Conservation (phyloP, 1,140 invertebrate species). For the Papilio glaucus region DNA sequence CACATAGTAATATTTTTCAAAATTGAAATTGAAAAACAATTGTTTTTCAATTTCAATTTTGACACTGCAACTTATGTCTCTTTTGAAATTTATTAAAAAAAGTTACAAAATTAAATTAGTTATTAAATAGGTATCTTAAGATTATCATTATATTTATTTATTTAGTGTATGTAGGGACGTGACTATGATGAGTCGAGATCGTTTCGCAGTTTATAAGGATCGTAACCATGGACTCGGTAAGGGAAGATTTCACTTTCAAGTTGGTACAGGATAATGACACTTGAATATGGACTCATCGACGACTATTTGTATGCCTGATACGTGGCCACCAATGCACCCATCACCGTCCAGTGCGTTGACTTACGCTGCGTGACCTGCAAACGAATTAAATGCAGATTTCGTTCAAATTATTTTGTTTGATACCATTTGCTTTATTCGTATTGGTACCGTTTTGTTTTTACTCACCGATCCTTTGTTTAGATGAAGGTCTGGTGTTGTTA, state of each 20-base stretch:
- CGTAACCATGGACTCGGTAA: neutral
- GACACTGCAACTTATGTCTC: no score
- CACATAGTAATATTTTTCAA: no score
- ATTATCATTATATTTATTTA: neutral
- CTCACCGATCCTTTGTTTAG: neutral
- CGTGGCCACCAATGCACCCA: slow-evolving; percentile 19
- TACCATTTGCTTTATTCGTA: slow-evolving; percentile 1
- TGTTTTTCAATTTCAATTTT: no score
- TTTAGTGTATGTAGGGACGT: no score
- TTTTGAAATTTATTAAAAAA: no score
- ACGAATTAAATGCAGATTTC: slow-evolving; percentile 12
- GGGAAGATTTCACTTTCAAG: slow-evolving; percentile 62
- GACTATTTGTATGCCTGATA: slow-evolving; percentile 48
- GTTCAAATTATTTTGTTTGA: slow-evolving; percentile 25
- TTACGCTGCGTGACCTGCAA: neutral
- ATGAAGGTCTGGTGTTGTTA: no score
- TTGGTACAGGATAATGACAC: slow-evolving; percentile 60
- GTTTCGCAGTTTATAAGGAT: neutral
- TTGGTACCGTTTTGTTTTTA: neutral
- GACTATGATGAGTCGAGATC: neutral
- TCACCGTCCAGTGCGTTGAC: neutral
- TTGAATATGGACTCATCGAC: slow-evolving; percentile 44
- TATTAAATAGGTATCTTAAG: no score
- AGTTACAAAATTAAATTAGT: no score
- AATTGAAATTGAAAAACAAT: no score